These are phyloP conservation scores for Spea bombifrons DNA, from an alignment of 2,113 vertebrate species.

Conservation along the genomic window DNA sequence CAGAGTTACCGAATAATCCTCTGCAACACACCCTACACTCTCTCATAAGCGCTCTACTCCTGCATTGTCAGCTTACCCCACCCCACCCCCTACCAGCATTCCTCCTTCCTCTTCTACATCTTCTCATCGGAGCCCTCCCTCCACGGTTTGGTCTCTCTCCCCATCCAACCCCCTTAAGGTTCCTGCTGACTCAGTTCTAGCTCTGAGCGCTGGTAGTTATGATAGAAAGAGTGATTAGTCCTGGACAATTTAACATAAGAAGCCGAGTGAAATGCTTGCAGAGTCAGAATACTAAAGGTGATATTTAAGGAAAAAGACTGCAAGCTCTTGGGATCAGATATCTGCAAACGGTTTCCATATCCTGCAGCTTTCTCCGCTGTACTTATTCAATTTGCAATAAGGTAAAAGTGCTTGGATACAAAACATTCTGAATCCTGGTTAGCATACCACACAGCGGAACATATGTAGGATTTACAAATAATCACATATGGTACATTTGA, in stretches of 20 bases:
- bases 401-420: neutral
- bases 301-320: neutral
- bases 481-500: neutral
- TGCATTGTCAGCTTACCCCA: constrained; percentile 21
- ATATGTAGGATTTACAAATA: constrained; percentile 3
- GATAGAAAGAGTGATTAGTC: neutral
- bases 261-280: neutral
- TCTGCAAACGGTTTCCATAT: neutral
- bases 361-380: neutral
- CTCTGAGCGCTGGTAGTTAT: constrained; percentile 10
- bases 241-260: neutral
- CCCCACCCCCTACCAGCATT: constrained; percentile 8
- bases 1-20: constrained; percentile 17
- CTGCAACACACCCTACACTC: constrained; percentile 4
- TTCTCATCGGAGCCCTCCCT: neutral
- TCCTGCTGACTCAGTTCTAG: constrained; percentile 42
- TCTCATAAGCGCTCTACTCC: neutral
- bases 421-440: constrained; percentile 11
- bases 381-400: constrained; percentile 1
- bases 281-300: neutral
- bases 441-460: constrained; percentile 1
- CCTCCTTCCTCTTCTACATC: constrained; percentile 10
- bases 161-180: neutral
- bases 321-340: constrained; percentile 23
- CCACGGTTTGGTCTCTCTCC: neutral